Base-by-base conservation (phyloP, 2,797 vertebrate genomes). In the Lepilemur ruficaudatus region DNA sequence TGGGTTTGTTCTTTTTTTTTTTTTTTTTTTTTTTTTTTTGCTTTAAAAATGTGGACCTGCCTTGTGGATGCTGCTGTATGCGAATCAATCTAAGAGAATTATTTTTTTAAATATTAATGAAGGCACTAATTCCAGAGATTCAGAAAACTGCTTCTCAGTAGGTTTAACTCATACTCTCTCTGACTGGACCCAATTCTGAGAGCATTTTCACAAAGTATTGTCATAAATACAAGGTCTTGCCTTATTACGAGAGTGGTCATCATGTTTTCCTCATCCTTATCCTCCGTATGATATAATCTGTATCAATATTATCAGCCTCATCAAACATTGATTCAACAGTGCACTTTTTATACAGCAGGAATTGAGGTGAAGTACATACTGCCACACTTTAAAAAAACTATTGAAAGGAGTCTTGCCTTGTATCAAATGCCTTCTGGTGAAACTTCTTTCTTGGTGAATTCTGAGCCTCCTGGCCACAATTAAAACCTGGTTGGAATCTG, bases 21-120 rank as follows among this genome's bases (percentile, higher is more conserved):
- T n/a, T n/a, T n/a, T n/a, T n/a, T n/a, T n/a, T 38, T 38, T 38
- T 13, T 48, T 32, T 88, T 93, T 67, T 52, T 23, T 0, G 0
- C 23, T 5, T 8, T 52, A 38, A 69, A 96, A 93, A 28, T 79
- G 59, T 52, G 11, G 32, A 81, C 89, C 69, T 81, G 72, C 30
- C 70, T 89, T 82, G 41, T 96, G 78, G 32, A 76, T 95, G 57
- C 78, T 93, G 46, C 25, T 97, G 17, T 93, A 11, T 93, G 81
- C 67, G 55, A 94, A 96, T 97, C 83, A 93, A 70, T 91, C 91
- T 91, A 91, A 93, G 93, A 96, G 87, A 98, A 97, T 97, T 97
- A 93, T 93, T 96, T 95, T 93, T 97, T 97, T 0, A 82, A 98
- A 97, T 97, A 96, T 97, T 97, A 94, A 96, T 97, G 91, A 97